A percentile compares a stretch with the other conserved stretches of the same genome.
phyloP scores from a whole-genome alignment of 1,140 invertebrate species.

The Euura lappo region DNA sequence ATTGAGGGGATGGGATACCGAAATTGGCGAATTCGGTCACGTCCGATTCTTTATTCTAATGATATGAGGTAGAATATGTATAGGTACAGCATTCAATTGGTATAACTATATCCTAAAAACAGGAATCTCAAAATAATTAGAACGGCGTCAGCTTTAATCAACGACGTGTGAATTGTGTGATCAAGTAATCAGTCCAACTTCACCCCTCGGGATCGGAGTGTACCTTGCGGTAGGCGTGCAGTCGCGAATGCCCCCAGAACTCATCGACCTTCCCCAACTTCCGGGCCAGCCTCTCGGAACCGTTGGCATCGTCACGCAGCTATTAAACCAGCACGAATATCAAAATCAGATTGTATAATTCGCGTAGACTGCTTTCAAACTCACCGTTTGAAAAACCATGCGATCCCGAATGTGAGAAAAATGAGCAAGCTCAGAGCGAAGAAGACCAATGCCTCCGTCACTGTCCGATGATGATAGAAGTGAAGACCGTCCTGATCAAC shows the following conservation, averaged over 20 bases:
- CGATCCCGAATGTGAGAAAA: conserved; percentile 8
- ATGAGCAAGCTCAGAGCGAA: conserved; percentile 1
- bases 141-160: too few relatives aligned
- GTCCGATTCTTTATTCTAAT: too few relatives aligned
- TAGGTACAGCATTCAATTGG: too few relatives aligned
- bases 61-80: too few relatives aligned
- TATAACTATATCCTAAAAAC: too few relatives aligned
- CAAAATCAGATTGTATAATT: not conserved
- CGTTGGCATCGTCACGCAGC: conserved; percentile 10
- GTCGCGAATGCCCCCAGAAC: not conserved
- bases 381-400: conserved; percentile 13
- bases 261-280: conserved; percentile 4
- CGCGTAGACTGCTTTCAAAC: not conserved
- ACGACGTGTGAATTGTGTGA: not conserved
- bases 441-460: conserved; percentile 9
- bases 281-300: not conserved
- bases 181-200: conserved; percentile 12
- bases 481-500: conserved; percentile 11
- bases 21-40: too few relatives aligned
- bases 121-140: too few relatives aligned
- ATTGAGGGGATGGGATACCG: too few relatives aligned
- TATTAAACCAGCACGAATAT: not conserved
- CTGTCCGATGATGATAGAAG: conserved; percentile 5
- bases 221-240: conserved; percentile 8
- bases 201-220: conserved; percentile 4